Evolutionary conservation across 2,113 vertebrate genomes (phyloP).

Genomic region (Spea multiplicata): DNA sequence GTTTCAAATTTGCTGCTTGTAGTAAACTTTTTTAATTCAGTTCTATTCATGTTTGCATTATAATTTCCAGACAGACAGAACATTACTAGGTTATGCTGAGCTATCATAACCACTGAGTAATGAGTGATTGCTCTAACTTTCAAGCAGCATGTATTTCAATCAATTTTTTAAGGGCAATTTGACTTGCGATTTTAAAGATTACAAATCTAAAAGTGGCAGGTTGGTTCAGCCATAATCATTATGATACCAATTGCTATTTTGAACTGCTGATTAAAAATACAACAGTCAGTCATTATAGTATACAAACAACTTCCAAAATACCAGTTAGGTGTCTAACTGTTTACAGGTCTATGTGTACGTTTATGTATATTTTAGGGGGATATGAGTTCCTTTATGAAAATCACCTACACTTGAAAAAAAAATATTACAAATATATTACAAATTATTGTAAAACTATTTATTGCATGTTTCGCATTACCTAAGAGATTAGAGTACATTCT

Average conservation of each 20-base stretch:
- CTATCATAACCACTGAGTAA: neutral
- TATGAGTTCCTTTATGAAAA: too few species aligned
- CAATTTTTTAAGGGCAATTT: conserved; percentile 47
- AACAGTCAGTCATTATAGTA: too few species aligned
- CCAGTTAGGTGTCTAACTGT: too few species aligned
- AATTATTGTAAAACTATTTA: conserved; percentile 3
- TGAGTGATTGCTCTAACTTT: conserved; percentile 26
- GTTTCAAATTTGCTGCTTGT: neutral
- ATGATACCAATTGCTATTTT: neutral
- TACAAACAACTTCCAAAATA: too few species aligned
- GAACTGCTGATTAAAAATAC: neutral
- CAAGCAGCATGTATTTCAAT: neutral
- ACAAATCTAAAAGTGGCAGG: conserved; percentile 4
- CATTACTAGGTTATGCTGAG: conserved; percentile 12
- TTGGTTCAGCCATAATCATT: conserved; percentile 7
- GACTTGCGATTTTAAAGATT: conserved; percentile 38
- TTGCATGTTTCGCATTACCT: neutral
- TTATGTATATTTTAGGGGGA: too few species aligned
- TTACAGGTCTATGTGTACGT: too few species aligned
- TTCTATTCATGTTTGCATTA: conserved; percentile 11
- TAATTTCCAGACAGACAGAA: neutral
- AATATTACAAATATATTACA: neutral
- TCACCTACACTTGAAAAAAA: neutral
- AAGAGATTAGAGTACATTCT: neutral
- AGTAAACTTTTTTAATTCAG: conserved; percentile 30